A percentile compares a stretch with the other conserved stretches of the same genome.
Conservation (phyloP, 2,113 vertebrate genomes). For the Paralichthys olivaceus region DNA sequence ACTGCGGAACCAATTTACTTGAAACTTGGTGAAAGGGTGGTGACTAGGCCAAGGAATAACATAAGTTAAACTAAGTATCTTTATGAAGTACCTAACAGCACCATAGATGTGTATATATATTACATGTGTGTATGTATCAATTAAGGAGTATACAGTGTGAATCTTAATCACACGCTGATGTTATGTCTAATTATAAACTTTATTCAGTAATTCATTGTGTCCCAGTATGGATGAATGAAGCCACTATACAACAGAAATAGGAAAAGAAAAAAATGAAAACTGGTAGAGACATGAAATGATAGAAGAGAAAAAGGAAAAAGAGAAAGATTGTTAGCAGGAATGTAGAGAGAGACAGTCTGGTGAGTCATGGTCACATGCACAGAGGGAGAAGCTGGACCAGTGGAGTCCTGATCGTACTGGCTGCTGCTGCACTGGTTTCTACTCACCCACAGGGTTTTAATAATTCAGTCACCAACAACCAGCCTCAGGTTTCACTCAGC, state of each 20-base stretch:
- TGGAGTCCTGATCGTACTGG: conserved; percentile 10
- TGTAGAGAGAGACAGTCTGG: neutral
- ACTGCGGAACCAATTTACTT: too few species aligned
- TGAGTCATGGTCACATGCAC: conserved; percentile 35
- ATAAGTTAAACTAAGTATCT: too few species aligned
- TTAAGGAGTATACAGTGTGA: neutral
- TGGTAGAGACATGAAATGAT: neutral
- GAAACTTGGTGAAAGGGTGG: too few species aligned
- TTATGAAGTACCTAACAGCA: too few species aligned
- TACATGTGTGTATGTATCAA: too few species aligned
- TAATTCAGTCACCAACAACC: conserved; percentile 24
- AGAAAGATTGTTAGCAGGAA: neutral
- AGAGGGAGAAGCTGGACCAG: conserved; percentile 39
- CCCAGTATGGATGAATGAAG: neutral
- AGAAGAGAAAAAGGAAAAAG: neutral
- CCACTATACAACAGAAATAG: neutral
- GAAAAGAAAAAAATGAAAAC: neutral
- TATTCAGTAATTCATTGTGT: neutral
- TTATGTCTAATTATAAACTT: neutral
- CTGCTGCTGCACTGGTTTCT: neutral
- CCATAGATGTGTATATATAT: too few species aligned
- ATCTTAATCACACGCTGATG: neutral
- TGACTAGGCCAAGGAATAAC: too few species aligned
- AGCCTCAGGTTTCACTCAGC: neutral
- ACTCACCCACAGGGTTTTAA: conserved; percentile 12